Percentiles rank a stretch among this genome's conserved stretches.
These are phyloP conservation scores for Anthopleura sola DNA, from an alignment of 64 coral and sea anemone genomes.

Conservation along the genomic window DNA sequence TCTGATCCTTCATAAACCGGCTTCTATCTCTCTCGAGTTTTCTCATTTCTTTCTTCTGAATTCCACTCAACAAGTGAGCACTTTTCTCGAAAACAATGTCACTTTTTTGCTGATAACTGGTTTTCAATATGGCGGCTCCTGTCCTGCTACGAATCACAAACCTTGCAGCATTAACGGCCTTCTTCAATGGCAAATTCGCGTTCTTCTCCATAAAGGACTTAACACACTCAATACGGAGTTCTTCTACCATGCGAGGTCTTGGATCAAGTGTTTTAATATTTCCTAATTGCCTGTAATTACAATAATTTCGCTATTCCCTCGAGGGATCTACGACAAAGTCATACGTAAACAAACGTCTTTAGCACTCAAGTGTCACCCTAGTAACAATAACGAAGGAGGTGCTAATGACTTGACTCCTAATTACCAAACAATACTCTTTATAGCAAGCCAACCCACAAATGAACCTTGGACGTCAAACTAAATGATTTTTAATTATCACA, in stretches of 20 bases:
- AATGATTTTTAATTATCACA: too few relatives aligned
- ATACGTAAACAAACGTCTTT: conserved; percentile 2
- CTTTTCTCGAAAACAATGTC: neutral
- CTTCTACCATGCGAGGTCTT: neutral
- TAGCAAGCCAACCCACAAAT: neutral
- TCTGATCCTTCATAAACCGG: conserved; percentile 24
- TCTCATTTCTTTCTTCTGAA: conserved; percentile 17
- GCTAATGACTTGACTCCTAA: neutral
- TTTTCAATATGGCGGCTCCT: conserved; percentile 17
- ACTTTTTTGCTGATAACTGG: neutral
- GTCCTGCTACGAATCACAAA: conserved; percentile 15
- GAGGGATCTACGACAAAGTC: neutral
- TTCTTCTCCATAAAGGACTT: neutral
- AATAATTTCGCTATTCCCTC: neutral
- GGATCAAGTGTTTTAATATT: neutral
- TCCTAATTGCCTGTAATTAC: neutral
- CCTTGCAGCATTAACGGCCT: neutral
- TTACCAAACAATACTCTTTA: neutral
- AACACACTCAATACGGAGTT: neutral
- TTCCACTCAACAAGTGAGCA: neutral
- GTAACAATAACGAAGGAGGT: neutral
- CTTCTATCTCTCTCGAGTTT: conserved; percentile 7
- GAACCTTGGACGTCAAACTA: too few relatives aligned
- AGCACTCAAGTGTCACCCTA: neutral
- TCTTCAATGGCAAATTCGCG: neutral